phyloP scores from a whole-genome alignment of 2,113 vertebrate species.

The Microcebus ravelobensis region DNA sequence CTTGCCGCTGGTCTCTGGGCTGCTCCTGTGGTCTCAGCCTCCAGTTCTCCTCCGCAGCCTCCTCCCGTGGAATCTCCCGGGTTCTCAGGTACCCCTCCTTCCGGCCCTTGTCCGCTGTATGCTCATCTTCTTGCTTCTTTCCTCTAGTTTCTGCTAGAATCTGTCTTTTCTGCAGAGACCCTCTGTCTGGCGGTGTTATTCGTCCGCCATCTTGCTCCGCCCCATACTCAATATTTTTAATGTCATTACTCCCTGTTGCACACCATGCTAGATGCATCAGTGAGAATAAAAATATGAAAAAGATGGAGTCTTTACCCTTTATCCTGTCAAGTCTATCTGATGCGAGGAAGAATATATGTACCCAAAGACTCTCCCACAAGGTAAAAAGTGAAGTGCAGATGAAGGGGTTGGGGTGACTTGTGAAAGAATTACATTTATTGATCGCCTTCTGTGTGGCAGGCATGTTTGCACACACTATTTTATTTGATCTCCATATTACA shows the following conservation, averaged over 20 bases:
- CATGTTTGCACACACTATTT: not conserved
- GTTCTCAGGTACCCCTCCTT: no score
- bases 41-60: no score
- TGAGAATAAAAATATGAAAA: not conserved
- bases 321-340: not conserved
- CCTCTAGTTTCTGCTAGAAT: no score
- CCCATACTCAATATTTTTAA: not conserved
- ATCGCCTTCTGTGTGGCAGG: not conserved
- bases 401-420: not conserved
- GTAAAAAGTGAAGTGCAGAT: not conserved
- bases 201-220: no score
- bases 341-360: not conserved
- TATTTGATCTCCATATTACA: not conserved
- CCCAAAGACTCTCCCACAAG: not conserved
- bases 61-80: no score
- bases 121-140: no score
- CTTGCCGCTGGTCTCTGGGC: no score
- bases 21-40: no score
- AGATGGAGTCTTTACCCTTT: not conserved
- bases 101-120: no score
- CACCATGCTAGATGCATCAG: not conserved
- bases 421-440: not conserved
- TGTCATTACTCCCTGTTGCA: not conserved
- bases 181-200: no score
- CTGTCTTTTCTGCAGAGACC: no score